Conservation (phyloP, 1,140 invertebrate species). For the Leptestheria dahalacensis region DNA sequence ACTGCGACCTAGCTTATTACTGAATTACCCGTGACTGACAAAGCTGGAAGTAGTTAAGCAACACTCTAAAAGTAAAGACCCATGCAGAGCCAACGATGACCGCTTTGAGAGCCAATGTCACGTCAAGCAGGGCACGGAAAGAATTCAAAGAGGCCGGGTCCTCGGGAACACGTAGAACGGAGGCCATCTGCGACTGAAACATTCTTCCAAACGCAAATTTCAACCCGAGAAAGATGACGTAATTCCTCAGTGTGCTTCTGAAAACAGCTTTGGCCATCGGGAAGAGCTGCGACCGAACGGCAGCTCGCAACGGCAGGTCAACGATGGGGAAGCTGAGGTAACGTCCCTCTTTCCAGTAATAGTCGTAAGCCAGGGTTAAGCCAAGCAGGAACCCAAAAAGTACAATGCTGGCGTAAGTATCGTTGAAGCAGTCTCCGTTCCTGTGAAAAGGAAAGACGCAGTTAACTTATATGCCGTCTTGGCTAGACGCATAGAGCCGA, state of each 20-base stretch:
- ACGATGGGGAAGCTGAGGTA: background rate
- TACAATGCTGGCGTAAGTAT: background rate
- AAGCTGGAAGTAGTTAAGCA: background rate
- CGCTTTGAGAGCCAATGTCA: background rate
- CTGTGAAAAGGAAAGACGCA: background rate
- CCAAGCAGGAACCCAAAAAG: slow-evolving; percentile 4
- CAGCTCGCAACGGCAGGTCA: background rate
- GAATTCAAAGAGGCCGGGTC: background rate
- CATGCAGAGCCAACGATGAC: background rate
- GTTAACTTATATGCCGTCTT: background rate
- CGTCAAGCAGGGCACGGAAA: background rate
- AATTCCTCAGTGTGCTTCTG: background rate
- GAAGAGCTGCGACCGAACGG: background rate
- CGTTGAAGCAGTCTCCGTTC: background rate
- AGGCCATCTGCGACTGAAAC: background rate
- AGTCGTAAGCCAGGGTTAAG: background rate
- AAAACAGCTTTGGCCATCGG: background rate
- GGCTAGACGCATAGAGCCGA: background rate
- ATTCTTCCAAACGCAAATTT: background rate
- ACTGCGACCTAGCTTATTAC: no score
- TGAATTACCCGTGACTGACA: background rate
- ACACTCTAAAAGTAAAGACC: slow-evolving; percentile 2
- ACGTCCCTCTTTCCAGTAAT: slow-evolving; percentile 1
- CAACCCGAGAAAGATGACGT: background rate
- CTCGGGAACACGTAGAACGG: background rate